Evolutionary conservation across 2,888 invertebrate genomes (phyloP), one percentile per base, ranked within the genome.

Genomic region (Amphimallon solstitiale): DNA sequence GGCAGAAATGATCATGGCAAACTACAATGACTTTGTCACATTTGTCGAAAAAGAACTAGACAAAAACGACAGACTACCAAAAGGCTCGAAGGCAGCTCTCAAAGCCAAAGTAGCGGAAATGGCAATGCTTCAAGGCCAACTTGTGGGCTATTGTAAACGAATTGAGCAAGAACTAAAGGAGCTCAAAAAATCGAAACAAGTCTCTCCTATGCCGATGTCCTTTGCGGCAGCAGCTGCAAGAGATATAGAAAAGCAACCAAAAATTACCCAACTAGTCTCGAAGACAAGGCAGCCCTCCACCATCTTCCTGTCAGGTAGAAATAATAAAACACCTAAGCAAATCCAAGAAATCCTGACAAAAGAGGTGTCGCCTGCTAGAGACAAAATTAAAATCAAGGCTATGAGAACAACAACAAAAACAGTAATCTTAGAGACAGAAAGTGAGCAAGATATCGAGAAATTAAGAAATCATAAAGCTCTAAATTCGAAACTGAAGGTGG

Each of bases 331-430:
- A 3, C n/a, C 21, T 2, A 48, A 37, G 23, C 34, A 62, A 15
- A 17, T 62, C 7, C 19, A 62, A 17, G n/a, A 15, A 2, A 21
- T 40, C 19, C 21, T 62, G 1, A 62, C 49, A 1, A 62, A 15
- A 2, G 17, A 21, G 2, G 15, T 62, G 1, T 12, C 48, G 10
- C 62, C 62, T 1, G 23, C 49, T 1, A 62, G 37, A 21, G 62
- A 62, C 4, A 49, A 49, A 19, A 38, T 62, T 1, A 19, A 37
- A n/a, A 62, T 48, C 10, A 62, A 48, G 4, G 9, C 48, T 0
- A 49, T 45, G n/a, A 9, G 54, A 10, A 43, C 52, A 12, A 54
- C 63, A 3, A 37, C 14, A 6, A 52, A 63, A 10, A 21, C 45
- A 0, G 43, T 63, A 0, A 19, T 45, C 0, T 10, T 54, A 4